A percentile compares a stretch with the other conserved stretches of the same genome.
Conservation (phyloP, 2,888 invertebrate genomes). For the Choreutis nemorana region DNA sequence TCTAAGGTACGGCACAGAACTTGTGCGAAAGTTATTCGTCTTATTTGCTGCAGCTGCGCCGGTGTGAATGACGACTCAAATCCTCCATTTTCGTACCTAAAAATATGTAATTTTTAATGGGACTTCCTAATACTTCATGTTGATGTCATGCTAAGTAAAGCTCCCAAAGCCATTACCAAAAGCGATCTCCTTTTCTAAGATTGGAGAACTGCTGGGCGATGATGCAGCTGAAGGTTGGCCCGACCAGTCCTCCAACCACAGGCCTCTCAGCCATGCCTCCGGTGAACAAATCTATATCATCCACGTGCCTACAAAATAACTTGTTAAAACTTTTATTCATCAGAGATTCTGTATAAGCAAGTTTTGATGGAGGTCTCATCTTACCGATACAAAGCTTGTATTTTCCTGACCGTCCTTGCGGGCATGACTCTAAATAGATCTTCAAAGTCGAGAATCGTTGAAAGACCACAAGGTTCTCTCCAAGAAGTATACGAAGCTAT, state of each 20-base stretch:
- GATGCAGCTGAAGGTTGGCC: slow-evolving; percentile 88
- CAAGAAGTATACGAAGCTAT: slow-evolving; percentile 81
- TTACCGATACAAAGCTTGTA: slow-evolving; percentile 67
- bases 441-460: slow-evolving; percentile 71
- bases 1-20: slow-evolving; percentile 74
- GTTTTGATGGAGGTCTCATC: too few species aligned
- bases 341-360: not conserved
- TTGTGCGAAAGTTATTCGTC: slow-evolving; percentile 75
- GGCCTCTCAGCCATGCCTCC: slow-evolving; percentile 85
- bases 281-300: slow-evolving; percentile 86
- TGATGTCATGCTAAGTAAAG: not conserved
- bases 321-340: not conserved
- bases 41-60: slow-evolving; percentile 77
- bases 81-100: slow-evolving; percentile 78
- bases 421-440: slow-evolving; percentile 76
- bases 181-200: slow-evolving; percentile 78
- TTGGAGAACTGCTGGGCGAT: slow-evolving; percentile 87
- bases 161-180: slow-evolving; percentile 61
- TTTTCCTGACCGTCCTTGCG: slow-evolving; percentile 67
- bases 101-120: too few species aligned
- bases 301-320: slow-evolving; percentile 62
- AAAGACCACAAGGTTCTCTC: slow-evolving; percentile 81
- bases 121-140: not conserved
- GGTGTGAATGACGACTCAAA: slow-evolving; percentile 79
- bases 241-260: slow-evolving; percentile 80